Conservation (phyloP, 2,797 vertebrate species). For the Eulemur albifrons region DNA sequence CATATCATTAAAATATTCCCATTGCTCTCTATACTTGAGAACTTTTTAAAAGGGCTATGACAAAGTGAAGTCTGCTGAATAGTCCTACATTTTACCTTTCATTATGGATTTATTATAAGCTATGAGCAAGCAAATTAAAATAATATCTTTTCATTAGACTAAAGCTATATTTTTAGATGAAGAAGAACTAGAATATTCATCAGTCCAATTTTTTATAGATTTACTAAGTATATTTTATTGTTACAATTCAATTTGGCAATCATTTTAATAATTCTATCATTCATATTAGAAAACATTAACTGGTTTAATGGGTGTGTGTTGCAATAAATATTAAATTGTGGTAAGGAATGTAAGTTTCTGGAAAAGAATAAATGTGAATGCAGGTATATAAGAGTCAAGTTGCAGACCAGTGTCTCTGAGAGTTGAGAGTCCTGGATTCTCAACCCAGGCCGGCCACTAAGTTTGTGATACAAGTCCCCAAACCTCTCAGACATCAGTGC, state of each 20-base stretch:
- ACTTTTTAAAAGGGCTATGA: conserved; percentile 21
- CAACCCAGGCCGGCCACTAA: accelerated
- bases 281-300: conserved; percentile 53
- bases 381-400: accelerated
- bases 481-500: background rate
- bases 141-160: conserved; percentile 65
- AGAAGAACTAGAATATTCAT: conserved; percentile 65
- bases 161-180: conserved; percentile 60
- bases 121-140: conserved; percentile 63
- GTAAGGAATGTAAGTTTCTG: background rate
- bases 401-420: background rate
- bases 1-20: conserved; percentile 47
- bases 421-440: accelerated
- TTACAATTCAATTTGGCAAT: conserved; percentile 60
- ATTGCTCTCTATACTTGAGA: background rate
- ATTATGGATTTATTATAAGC: conserved; percentile 65
- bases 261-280: conserved; percentile 57
- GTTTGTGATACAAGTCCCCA: background rate
- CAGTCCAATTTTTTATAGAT: conserved; percentile 59
- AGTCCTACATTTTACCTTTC: background rate
- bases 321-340: background rate
- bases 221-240: conserved; percentile 71
- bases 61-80: background rate
- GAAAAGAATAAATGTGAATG: accelerated
- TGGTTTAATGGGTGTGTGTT: conserved; percentile 50